Evolutionary conservation across 2,888 invertebrate genomes (phyloP), one percentile per base, ranked within the genome.

Genomic region (Lithophane ornitopus): DNA sequence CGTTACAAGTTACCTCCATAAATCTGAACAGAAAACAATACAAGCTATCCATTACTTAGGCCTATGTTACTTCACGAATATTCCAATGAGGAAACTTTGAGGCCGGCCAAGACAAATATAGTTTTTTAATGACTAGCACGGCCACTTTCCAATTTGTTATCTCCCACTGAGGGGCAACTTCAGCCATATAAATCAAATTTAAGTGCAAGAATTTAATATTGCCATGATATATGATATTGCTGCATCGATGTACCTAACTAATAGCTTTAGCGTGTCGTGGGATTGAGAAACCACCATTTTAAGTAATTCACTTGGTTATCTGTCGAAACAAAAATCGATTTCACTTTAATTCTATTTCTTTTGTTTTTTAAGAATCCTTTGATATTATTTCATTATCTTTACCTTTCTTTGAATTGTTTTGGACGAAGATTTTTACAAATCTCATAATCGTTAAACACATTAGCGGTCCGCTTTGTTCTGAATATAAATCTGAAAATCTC

Each of bases 1-100:
- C 95, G 94, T 96, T 95, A 95, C 95, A 96, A 96, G 95, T 96
- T 95, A 94, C 95, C 95, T 94, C 95, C 95, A 96, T 96, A 96
- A 96, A 96, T 96, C 95, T 95, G 95, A 92, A 90, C 91, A 90
- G 92, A 91, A 93, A 95, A 95, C 96, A 96, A 95, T 96, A 96
- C 94, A 93, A 91, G 93, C 94, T 95, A 95, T 96, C 92, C 94
- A 95, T 96, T 96, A 95, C 93, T 89, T 86, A 90, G 92, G 93
- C 92, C 92, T 92, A 94, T 95, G 94, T 94, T 95, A 92, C 94
- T 93, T 93, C 90, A 90, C 89, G 91, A 95, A 94, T 95, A 95
- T 96, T 95, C 92, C 93, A 94, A 95, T 94, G 93, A 94, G 93
- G 89, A 93, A 96, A 96, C 91, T 95, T 95, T 86, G 90, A 89